These are phyloP conservation scores for Lates calcarifer DNA, from an alignment of 2,113 vertebrate species.

Conservation along the genomic window DNA sequence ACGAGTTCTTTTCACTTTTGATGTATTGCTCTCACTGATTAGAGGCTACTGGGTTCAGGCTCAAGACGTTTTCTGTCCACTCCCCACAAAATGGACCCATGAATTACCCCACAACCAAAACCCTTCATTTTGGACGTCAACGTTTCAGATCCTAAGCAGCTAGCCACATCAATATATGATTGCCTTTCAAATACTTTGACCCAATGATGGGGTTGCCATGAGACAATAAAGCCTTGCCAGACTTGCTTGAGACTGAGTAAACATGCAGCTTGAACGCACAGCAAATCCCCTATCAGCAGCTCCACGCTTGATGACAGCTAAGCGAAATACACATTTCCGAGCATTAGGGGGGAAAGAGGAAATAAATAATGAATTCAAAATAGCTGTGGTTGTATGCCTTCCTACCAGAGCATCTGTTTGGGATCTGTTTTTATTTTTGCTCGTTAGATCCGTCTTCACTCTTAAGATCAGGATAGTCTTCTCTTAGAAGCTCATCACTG, in stretches of 20 bases:
- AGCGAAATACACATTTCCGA: constrained; percentile 68
- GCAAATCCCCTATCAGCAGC: constrained; percentile 74
- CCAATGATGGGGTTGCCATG: constrained; percentile 56
- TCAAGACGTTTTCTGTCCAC: constrained; percentile 51
- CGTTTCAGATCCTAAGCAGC: constrained; percentile 52
- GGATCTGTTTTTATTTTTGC: constrained; percentile 79
- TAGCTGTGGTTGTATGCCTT: constrained; percentile 59
- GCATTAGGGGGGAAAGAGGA: constrained; percentile 20
- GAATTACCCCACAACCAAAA: constrained; percentile 63
- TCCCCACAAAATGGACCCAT: constrained; percentile 43
- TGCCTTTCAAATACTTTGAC: constrained; percentile 61
- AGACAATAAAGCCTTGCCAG: constrained; percentile 45
- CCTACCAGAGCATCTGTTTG: constrained; percentile 75
- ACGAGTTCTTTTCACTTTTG: constrained; percentile 42
- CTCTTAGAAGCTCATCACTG: constrained; percentile 53
- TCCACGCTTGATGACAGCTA: constrained; percentile 73
- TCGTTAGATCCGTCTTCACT: constrained; percentile 72
- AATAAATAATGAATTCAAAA: constrained; percentile 51
- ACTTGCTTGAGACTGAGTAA: constrained; percentile 58
- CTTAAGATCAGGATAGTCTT: constrained; percentile 36
- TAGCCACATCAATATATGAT: constrained; percentile 69
- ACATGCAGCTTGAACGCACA: constrained; percentile 65
- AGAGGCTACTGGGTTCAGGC: constrained; percentile 60
- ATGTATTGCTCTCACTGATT: constrained; percentile 66
- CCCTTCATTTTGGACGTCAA: constrained; percentile 67